Conservation (phyloP, 2,888 invertebrate genomes). For the Cephonodes hylas region DNA sequence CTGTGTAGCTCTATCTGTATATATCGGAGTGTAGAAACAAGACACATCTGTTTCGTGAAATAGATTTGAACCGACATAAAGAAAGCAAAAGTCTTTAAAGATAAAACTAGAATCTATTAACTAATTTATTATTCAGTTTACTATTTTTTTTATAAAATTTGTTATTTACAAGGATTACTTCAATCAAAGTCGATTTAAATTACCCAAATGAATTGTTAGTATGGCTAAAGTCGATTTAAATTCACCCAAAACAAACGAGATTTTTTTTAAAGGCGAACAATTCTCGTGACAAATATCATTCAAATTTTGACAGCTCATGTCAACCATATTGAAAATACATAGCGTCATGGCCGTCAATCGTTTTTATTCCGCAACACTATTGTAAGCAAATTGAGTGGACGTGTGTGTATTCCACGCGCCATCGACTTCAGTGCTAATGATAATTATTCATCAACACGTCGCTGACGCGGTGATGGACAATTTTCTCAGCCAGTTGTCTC, state of each 20-base stretch:
- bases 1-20: neutral
- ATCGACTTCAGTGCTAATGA: neutral
- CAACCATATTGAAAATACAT: neutral
- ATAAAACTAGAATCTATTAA: too few species aligned
- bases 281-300: neutral
- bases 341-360: neutral
- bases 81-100: neutral
- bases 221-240: too few species aligned
- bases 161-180: too few species aligned
- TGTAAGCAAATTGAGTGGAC: neutral
- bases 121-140: too few species aligned
- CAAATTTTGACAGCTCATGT: neutral
- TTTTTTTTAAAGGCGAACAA: neutral
- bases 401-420: conserved; percentile 4
- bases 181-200: too few species aligned
- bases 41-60: neutral
- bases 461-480: conserved; percentile 7
- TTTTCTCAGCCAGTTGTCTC: neutral
- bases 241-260: neutral
- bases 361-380: conserved; percentile 2
- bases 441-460: neutral
- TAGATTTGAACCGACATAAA: neutral
- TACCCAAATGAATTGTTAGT: too few species aligned
- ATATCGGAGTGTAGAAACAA: neutral
- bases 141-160: too few species aligned